phyloP scores from a whole-genome alignment of 2,113 vertebrate genomes.

The Phoenicopterus ruber region DNA sequence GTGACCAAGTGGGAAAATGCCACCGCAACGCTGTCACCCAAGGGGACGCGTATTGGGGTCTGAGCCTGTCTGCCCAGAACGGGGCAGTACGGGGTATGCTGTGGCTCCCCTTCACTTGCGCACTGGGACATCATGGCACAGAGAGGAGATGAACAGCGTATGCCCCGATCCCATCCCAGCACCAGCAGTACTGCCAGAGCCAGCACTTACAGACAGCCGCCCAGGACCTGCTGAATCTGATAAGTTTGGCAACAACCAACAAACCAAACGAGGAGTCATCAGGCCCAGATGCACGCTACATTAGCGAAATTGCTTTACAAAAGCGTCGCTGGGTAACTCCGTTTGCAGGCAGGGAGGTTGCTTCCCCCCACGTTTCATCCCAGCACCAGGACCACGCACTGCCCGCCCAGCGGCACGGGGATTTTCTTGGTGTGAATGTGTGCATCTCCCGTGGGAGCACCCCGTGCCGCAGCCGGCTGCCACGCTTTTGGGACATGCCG shows the following conservation, averaged over 20 bases:
- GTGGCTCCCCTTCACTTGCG: neutral
- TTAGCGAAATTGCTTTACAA: neutral
- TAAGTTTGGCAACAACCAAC: neutral
- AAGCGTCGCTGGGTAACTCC: accelerated
- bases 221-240: neutral
- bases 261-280: neutral
- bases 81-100: accelerated
- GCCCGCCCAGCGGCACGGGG: accelerated
- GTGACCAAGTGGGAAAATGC: neutral
- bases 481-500: accelerated
- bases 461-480: accelerated
- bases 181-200: neutral
- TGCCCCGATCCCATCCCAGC: neutral
- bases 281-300: neutral
- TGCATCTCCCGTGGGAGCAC: accelerated
- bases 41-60: no score
- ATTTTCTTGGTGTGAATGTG: neutral
- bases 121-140: accelerated
- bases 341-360: neutral
- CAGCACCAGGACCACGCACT: accelerated
- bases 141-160: neutral
- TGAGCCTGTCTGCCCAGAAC: neutral
- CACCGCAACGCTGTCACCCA: neutral
- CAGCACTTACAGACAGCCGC: neutral
- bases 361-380: neutral